phyloP scores from a whole-genome alignment of 1,140 invertebrate genomes.

The Drosophila trapezifrons region DNA sequence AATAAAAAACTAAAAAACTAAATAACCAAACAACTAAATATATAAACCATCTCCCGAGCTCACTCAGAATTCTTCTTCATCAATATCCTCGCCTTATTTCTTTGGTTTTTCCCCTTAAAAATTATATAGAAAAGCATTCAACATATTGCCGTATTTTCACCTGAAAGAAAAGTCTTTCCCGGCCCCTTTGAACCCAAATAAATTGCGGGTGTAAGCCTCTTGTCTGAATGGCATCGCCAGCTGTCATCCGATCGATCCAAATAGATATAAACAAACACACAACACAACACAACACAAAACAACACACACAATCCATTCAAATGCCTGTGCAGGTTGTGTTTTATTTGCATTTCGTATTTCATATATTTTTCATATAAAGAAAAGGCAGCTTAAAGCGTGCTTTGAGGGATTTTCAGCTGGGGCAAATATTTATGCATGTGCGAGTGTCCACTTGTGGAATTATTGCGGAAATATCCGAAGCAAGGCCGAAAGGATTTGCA shows the following conservation, averaged over 20 bases:
- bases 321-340: conserved; percentile 1
- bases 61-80: too few relatives aligned
- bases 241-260: conserved; percentile 22
- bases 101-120: too few relatives aligned
- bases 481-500: conserved; percentile 16
- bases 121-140: background rate
- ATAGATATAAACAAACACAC: conserved; percentile 10
- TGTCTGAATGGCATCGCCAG: conserved; percentile 19
- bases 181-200: background rate
- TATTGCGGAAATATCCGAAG: conserved; percentile 21
- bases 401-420: conserved; percentile 15
- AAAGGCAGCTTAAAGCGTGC: conserved; percentile 18
- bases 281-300: background rate
- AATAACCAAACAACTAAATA: too few relatives aligned
- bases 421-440: conserved; percentile 12
- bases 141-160: background rate
- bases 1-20: background rate
- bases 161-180: background rate
- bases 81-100: too few relatives aligned
- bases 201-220: conserved; percentile 4
- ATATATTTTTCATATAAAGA: background rate
- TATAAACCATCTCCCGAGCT: too few relatives aligned
- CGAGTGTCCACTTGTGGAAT: conserved; percentile 27
- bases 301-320: conserved; percentile 4
- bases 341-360: conserved; percentile 17